Percentiles rank a stretch among this genome's conserved stretches.
These are phyloP conservation scores for Upupa epops DNA, from an alignment of 2,113 vertebrate species.

Conservation along the genomic window DNA sequence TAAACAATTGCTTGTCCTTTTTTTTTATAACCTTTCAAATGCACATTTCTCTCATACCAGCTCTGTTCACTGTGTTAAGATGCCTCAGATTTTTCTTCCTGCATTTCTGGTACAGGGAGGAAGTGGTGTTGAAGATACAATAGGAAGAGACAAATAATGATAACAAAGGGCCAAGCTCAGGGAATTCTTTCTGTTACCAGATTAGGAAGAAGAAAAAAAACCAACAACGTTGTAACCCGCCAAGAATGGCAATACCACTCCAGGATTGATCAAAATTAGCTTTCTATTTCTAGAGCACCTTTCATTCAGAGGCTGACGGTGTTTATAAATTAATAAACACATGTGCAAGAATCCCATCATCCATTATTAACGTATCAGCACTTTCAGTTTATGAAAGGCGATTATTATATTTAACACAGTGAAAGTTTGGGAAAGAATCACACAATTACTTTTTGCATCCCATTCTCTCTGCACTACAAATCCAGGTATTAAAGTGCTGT, in stretches of 20 bases:
- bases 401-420: neutral
- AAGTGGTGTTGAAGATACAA: slow-evolving; percentile 12
- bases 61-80: neutral
- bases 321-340: slow-evolving; percentile 67
- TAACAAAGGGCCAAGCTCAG: neutral
- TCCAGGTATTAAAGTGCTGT: neutral
- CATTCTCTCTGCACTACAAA: neutral
- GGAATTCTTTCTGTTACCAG: slow-evolving; percentile 21
- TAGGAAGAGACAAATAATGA: slow-evolving; percentile 26
- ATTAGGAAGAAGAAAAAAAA: neutral
- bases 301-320: neutral
- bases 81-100: slow-evolving; percentile 15
- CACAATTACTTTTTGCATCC: neutral
- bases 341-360: slow-evolving; percentile 35
- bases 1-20: neutral
- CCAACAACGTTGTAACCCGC: neutral
- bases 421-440: neutral
- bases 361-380: slow-evolving; percentile 48
- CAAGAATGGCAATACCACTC: neutral
- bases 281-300: slow-evolving; percentile 47
- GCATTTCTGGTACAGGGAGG: neutral
- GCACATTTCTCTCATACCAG: slow-evolving; percentile 44
- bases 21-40: slow-evolving; percentile 51
- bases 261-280: slow-evolving; percentile 53
- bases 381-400: neutral